Conservation (phyloP, 2,888 invertebrate genomes). For the Pterobdella sp. region DNA sequence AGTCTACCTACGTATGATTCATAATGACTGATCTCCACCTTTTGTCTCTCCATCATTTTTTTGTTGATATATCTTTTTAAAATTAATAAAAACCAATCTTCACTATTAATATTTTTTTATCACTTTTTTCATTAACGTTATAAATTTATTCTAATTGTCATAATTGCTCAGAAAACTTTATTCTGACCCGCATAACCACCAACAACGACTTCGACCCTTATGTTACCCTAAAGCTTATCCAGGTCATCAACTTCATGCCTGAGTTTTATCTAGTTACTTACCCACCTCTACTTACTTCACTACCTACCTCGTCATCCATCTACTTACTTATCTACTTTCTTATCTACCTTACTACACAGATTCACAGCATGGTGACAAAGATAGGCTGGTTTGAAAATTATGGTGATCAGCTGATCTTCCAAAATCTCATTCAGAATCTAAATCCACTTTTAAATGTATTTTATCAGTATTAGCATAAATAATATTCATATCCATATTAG, state of each 20-base stretch:
- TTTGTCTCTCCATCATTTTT: not conserved
- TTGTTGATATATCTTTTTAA: too few species aligned
- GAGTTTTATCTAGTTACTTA: not conserved
- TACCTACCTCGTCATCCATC: not conserved
- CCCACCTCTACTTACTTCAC: constrained; percentile 1
- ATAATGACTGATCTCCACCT: not conserved
- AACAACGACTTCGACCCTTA: not conserved
- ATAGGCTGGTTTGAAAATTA: constrained; percentile 56
- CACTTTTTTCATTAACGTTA: not conserved
- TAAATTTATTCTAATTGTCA: not conserved
- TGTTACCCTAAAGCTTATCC: not conserved
- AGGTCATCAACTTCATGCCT: constrained; percentile 7
- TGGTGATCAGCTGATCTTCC: constrained; percentile 84
- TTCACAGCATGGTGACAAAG: not conserved
- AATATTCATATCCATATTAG: too few species aligned
- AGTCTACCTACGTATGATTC: not conserved
- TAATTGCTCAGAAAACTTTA: too few species aligned
- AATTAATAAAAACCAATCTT: not conserved
- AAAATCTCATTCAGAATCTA: not conserved
- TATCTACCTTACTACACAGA: not conserved
- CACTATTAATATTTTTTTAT: not conserved
- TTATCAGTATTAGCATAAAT: too few species aligned
- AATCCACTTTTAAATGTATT: constrained; percentile 3
- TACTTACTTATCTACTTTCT: constrained; percentile 2
- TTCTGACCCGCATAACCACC: not conserved